These are phyloP conservation scores for Dolichoris vasculosae DNA, from an alignment of 1,140 invertebrate genomes.

Conservation along the genomic window DNA sequence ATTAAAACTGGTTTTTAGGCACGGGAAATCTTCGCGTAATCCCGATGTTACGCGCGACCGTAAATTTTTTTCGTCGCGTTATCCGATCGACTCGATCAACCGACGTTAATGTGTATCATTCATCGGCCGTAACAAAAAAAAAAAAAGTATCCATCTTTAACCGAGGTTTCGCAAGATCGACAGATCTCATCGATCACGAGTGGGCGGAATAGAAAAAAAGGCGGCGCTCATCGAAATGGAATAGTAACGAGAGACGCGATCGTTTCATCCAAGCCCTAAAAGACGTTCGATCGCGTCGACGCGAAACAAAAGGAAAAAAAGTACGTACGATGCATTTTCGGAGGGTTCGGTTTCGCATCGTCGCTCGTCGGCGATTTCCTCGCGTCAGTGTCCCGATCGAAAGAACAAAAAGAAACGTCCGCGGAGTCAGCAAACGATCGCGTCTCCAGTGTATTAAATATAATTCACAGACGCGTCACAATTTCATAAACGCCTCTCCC, in stretches of 20 bases:
- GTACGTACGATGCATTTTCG: neutral
- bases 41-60: neutral
- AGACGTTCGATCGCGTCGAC: neutral
- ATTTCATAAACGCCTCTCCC: neutral
- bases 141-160: neutral
- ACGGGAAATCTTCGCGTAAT: neutral
- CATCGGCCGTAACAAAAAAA: neutral
- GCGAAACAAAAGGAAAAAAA: neutral
- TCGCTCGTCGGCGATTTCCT: neutral
- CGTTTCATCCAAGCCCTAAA: neutral
- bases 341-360: neutral
- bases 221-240: too few species aligned
- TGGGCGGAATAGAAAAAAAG: neutral
- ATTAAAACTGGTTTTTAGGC: neutral
- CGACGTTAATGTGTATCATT: neutral
- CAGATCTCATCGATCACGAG: neutral
- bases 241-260: neutral
- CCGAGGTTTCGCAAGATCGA: neutral
- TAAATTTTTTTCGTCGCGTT: neutral
- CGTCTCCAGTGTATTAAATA: neutral
- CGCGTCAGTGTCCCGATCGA: neutral
- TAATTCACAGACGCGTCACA: neutral
- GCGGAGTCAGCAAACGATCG: neutral
- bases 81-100: neutral
- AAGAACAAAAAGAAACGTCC: neutral